Percentiles rank a stretch among this genome's conserved stretches.
These are phyloP conservation scores for Cyphomyrmex costatus DNA, from an alignment of 1,140 invertebrate species.

Conservation along the genomic window DNA sequence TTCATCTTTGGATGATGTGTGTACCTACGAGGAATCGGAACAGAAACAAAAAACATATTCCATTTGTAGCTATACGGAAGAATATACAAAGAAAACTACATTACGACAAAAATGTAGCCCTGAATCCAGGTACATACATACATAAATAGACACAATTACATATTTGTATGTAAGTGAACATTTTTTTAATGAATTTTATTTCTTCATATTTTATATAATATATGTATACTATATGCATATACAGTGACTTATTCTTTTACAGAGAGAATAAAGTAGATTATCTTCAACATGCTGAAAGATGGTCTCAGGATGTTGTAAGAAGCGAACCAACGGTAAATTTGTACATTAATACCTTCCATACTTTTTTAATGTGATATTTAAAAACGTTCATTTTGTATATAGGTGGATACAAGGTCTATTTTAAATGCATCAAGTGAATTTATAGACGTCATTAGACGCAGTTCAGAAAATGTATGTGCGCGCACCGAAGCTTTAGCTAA, in stretches of 20 bases:
- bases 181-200: no score
- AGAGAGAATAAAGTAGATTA: constrained; percentile 36
- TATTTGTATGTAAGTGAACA: background rate
- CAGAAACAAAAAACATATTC: constrained; percentile 72
- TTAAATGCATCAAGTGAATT: constrained; percentile 79
- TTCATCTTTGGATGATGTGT: constrained; percentile 71
- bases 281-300: constrained; percentile 51
- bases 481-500: constrained; percentile 86
- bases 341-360: background rate
- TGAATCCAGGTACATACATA: constrained; percentile 77
- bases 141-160: constrained; percentile 63
- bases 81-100: constrained; percentile 47
- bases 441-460: constrained; percentile 84
- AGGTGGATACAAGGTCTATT: constrained; percentile 60
- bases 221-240: background rate
- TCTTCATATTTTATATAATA: background rate
- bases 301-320: constrained; percentile 46
- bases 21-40: constrained; percentile 61
- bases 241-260: background rate
- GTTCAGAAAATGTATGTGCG: constrained; percentile 85
- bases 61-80: constrained; percentile 68
- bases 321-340: constrained; percentile 63
- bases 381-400: constrained; percentile 23
- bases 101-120: constrained; percentile 71
- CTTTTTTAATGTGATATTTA: constrained; percentile 17